Conservation (phyloP, 2,797 vertebrate species). For the Choloepus didactylus region DNA sequence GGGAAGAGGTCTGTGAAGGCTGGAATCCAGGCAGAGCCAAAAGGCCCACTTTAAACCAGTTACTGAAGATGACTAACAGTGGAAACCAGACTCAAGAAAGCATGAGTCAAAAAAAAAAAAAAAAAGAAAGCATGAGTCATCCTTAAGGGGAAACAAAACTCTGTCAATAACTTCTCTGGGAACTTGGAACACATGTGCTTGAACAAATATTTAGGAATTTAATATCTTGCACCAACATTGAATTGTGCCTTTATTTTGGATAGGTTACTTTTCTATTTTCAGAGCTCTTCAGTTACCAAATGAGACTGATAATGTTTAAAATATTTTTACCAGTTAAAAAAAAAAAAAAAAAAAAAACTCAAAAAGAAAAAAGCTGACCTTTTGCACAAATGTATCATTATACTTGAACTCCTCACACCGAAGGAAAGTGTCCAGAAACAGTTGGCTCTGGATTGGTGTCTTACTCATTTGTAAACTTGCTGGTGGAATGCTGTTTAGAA, state of each 20-base stretch:
- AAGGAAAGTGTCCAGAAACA: background rate
- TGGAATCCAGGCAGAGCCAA: background rate
- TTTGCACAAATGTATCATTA: slow-evolving; percentile 31
- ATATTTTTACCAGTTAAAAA: slow-evolving; percentile 44
- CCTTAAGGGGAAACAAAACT: background rate
- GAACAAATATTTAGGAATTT: slow-evolving; percentile 65
- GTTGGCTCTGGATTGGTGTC: background rate
- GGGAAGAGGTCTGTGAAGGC: background rate
- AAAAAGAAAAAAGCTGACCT: slow-evolving; percentile 33
- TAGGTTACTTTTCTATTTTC: background rate
- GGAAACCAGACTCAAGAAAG: slow-evolving; percentile 66
- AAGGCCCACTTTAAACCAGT: background rate
- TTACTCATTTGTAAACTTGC: fast-evolving
- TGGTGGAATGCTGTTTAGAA: background rate
- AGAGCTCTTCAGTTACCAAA: slow-evolving; percentile 48
- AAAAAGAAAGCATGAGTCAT: slow-evolving; percentile 74
- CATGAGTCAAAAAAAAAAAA: slow-evolving; percentile 68
- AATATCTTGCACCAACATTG: background rate
- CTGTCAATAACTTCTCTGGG: slow-evolving; percentile 66
- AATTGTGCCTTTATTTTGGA: background rate
- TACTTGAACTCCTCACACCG: background rate
- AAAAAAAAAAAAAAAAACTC: background rate
- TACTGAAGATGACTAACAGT: slow-evolving; percentile 65
- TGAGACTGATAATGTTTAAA: slow-evolving; percentile 6
- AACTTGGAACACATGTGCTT: slow-evolving; percentile 56